These are phyloP conservation scores for Rotaria magnacalcarata DNA, from an alignment of 2,888 invertebrate genomes.

Conservation along the genomic window DNA sequence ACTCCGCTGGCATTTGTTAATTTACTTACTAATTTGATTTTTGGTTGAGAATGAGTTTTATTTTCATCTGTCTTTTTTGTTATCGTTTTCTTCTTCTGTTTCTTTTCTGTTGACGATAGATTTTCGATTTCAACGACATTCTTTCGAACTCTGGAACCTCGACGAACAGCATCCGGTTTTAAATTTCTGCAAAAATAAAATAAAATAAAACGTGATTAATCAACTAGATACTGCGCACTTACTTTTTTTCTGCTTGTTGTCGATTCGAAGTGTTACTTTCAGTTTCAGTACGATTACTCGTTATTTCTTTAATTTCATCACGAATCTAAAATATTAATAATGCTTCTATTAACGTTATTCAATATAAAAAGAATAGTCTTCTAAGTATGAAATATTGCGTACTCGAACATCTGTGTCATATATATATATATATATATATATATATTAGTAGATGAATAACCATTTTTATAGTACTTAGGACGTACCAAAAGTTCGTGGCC, in stretches of 20 bases:
- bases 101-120: background rate
- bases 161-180: background rate
- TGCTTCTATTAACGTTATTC: no score
- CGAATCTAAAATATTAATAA: background rate
- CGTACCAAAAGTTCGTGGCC: no score
- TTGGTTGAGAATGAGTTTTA: background rate
- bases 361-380: no score
- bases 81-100: background rate
- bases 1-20: no score
- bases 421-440: no score
- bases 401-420: no score
- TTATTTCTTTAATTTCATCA: background rate
- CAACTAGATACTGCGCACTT: background rate
- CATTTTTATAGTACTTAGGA: no score
- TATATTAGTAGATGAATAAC: no score
- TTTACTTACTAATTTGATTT: background rate
- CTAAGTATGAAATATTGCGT: no score
- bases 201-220: background rate
- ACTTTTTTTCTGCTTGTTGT: background rate
- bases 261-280: background rate
- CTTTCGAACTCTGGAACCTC: background rate
- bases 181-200: background rate
- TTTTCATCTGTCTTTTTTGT: background rate
- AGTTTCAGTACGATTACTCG: background rate
- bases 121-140: background rate